Evolutionary conservation across 2,888 invertebrate species (phyloP), one percentile per base, ranked within the genome.

Genomic region (Mesorhabditis spiculigera): DNA sequence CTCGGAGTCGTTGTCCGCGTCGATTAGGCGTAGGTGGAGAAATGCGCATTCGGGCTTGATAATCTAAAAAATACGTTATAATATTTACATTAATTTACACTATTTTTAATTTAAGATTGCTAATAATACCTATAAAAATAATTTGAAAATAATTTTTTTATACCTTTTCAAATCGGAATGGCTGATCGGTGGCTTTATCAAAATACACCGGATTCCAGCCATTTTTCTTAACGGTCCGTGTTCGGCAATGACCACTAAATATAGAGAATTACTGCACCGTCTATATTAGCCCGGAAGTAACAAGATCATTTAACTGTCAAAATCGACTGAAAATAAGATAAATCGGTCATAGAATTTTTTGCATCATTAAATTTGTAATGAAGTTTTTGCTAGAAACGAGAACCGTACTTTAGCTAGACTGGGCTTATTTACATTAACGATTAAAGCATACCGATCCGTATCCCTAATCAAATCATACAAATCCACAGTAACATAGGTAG

Each of bases 21-120:
- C 68, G 43, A 80, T 63, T 16, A 78, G 66, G 10, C 77, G 70
- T 50, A 78, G 70, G 58, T 80, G 76, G 41, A 78, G 68, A 65
- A 78, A 68, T 5, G 78, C 78, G 65, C 72, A 71, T 63, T 78
- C 75, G 4, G 78, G 78, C 58, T 80, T 80, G 44, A 78, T 74
- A 8, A 77, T 71, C 76, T 76, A 45, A 67, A 68, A 68, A 6
- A 28, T 61, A 50, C 50, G n/a, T n/a, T n/a, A n/a, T n/a, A n/a
- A n/a, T n/a, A n/a, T n/a, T n/a, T n/a, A 6, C 50, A 50, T 10
- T 6, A 50, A 13, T 50, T 50, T 13, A 13, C 50, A 50, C 6
- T 50, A 6, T 13, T 10, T 50, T 50, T 10, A n/a, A n/a, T n/a
- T n/a, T n/a, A n/a, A n/a, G n/a, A n/a, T 50, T 50, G 50, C 6